Evolutionary conservation across 2,888 invertebrate genomes (phyloP), one percentile per base, ranked within the genome.

Genomic region (Agrochola circellaris): DNA sequence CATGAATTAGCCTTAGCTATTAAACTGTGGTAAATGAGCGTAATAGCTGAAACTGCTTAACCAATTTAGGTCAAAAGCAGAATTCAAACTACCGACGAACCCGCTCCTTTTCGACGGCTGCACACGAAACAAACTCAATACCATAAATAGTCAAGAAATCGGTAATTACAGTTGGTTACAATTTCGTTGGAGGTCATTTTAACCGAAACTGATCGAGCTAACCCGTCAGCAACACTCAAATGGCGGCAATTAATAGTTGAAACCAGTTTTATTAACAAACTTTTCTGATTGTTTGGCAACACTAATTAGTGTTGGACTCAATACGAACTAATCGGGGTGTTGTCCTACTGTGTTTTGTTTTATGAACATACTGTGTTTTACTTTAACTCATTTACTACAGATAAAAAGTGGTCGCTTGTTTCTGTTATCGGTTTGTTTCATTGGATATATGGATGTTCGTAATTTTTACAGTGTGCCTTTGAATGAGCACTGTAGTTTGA

Each of bases 301-400:
- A 90, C 90, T 92, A 92, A 93, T 93, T 93, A 92, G 86, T 90
- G 90, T 90, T 90, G 66, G 79, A 83, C 86, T 86, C 88, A 82
- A 86, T 87, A 76, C 81, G 62, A 81, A 85, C 75, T 87, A 84
- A 84, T 84, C 79, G 71, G 75, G 73, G 73, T 73, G 82, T 83
- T 79, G 79, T 81, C 73, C 68, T 72, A 34, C 51, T 73, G 62
- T 82, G 80, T 80, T 86, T 77, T 79, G 84, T 86, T 86, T 86
- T 86, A 79, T 83, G 75, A 75, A 88, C 66, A 78, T 45, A 58
- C 23, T 58, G 38, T 82, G 56, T 67, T 69, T 66, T 70, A 69
- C 34, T 64, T 62, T 66, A 42, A 34, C 62, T 75, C 34, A 13
- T 75, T 69, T 61, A 51, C 13, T 23, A 51, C 26, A 13, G 30